Percentiles rank a stretch among this genome's conserved stretches.
These are phyloP conservation scores for Lineus longissimus DNA, from an alignment of 1,140 invertebrate species.

Conservation along the genomic window DNA sequence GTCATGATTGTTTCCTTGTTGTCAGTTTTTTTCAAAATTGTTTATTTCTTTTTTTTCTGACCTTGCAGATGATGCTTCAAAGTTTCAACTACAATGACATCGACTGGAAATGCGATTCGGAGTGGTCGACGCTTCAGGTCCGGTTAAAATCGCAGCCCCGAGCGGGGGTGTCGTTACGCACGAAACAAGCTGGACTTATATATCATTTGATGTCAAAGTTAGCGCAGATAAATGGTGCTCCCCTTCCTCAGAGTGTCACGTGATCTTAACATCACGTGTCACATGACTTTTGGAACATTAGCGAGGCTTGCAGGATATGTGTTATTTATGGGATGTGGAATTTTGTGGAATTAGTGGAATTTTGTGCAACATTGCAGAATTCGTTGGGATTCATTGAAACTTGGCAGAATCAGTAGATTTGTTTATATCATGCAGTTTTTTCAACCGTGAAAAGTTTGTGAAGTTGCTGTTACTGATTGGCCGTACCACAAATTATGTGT, in stretches of 20 bases:
- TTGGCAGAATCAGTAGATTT: too few species aligned
- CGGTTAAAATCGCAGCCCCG: conserved; percentile 18
- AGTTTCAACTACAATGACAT: conserved; percentile 47
- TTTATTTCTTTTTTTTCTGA: conserved; percentile 11
- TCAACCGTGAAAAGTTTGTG: too few species aligned
- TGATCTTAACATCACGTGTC: neutral
- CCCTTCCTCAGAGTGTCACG: neutral
- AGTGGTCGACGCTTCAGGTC: conserved; percentile 35
- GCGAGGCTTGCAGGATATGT: neutral
- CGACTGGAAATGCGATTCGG: conserved; percentile 31
- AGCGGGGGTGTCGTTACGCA: conserved; percentile 29
- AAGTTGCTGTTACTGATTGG: too few species aligned
- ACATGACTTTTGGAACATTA: neutral
- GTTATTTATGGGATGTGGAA: too few species aligned
- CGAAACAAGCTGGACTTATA: conserved; percentile 47
- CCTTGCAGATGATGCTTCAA: conserved; percentile 42
- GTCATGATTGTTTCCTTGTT: conserved; percentile 5
- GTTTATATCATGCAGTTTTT: too few species aligned
- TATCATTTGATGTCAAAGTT: conserved; percentile 44
- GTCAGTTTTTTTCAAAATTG: neutral
- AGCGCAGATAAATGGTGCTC: conserved; percentile 28
- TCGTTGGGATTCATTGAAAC: too few species aligned
- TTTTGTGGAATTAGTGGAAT: too few species aligned
- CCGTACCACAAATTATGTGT: too few species aligned
- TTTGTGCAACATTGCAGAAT: too few species aligned